These are phyloP conservation scores for Pristiophorus japonicus DNA, from an alignment of 2,113 vertebrate species.

Conservation along the genomic window DNA sequence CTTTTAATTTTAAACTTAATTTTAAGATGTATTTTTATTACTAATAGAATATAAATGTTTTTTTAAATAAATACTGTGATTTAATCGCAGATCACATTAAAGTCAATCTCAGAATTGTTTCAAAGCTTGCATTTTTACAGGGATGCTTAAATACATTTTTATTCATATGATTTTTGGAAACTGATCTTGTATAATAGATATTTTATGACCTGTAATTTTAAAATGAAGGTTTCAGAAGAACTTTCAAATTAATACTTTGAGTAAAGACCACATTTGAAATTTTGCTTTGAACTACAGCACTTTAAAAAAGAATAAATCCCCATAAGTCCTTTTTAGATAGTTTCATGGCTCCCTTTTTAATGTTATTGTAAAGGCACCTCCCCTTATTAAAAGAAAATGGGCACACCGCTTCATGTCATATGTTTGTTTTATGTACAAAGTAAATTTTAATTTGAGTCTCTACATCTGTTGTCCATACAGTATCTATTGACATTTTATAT, in stretches of 20 bases:
- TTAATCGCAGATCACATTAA: slow-evolving; percentile 19
- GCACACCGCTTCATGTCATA: slow-evolving; percentile 2
- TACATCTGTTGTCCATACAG: slow-evolving; percentile 25
- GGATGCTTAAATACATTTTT: background rate
- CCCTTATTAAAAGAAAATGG: slow-evolving; percentile 32
- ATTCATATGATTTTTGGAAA: slow-evolving; percentile 33
- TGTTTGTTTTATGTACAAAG: slow-evolving; percentile 22
- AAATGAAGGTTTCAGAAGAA: slow-evolving; percentile 24
- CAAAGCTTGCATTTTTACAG: slow-evolving; percentile 17
- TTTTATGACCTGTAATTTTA: slow-evolving; percentile 20
- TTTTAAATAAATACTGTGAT: background rate
- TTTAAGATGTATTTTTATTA: background rate
- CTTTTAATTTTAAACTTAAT: background rate
- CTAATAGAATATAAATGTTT: background rate
- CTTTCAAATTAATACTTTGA: slow-evolving; percentile 32
- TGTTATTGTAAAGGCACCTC: slow-evolving; percentile 32
- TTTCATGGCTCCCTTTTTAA: slow-evolving; percentile 20
- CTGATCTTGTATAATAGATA: slow-evolving; percentile 16
- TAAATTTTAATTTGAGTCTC: slow-evolving; percentile 27
- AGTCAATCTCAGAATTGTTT: slow-evolving; percentile 27
- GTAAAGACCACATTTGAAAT: slow-evolving; percentile 26
- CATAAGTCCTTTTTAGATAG: slow-evolving; percentile 21
- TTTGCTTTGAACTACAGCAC: slow-evolving; percentile 16
- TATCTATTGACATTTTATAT: slow-evolving; percentile 13
- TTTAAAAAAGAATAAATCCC: slow-evolving; percentile 22